Conservation (phyloP, 2,888 invertebrate genomes). For the Osedax frankpressi region DNA sequence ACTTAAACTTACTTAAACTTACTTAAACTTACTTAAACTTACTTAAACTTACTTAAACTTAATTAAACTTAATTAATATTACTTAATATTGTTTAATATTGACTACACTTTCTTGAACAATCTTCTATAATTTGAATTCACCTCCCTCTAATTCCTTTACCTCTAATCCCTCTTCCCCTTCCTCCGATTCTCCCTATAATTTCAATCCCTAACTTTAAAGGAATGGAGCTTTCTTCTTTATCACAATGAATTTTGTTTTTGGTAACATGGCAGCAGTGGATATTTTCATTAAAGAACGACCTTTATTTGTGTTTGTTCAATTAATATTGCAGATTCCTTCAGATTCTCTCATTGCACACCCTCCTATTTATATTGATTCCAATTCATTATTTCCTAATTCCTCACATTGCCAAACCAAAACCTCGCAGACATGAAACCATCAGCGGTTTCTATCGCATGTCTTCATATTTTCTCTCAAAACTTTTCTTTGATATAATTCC, state of each 20-base stretch:
- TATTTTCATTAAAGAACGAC: slow-evolving; percentile 44
- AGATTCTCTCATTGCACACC: background rate
- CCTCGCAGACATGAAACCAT: slow-evolving; percentile 41
- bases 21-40: no score
- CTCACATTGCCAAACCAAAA: background rate
- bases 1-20: no score
- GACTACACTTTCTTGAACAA: no score
- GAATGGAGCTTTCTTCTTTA: slow-evolving; percentile 45
- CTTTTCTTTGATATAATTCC: slow-evolving; percentile 44
- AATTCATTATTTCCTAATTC: background rate
- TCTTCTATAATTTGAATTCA: no score
- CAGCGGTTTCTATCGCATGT: slow-evolving; percentile 44
- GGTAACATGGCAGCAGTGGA: slow-evolving; percentile 45
- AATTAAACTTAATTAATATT: no score
- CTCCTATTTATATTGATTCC: background rate
- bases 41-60: no score
- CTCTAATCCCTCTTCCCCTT: background rate
- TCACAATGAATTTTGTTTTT: slow-evolving; percentile 45
- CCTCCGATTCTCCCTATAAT: background rate
- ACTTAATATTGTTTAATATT: no score
- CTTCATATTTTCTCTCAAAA: slow-evolving; percentile 43
- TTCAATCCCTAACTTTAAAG: slow-evolving; percentile 26
- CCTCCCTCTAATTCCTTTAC: background rate
- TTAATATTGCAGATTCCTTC: background rate
- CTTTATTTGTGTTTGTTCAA: slow-evolving; percentile 44